Conservation (phyloP, 2,113 vertebrate species). For the Trichechus manatus region DNA sequence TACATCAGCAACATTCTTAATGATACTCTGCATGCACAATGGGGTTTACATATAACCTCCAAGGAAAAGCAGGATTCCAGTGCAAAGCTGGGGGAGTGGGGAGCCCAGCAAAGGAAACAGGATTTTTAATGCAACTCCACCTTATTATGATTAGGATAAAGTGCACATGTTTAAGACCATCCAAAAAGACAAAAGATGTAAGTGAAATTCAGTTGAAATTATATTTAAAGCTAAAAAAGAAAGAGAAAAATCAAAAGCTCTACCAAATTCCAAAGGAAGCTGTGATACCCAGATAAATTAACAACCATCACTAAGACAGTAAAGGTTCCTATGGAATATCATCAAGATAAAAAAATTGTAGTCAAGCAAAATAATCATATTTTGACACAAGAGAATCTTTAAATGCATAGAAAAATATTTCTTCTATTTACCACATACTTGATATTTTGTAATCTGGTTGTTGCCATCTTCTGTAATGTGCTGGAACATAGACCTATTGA, state of each 20-base stretch:
- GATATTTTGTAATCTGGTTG: neutral
- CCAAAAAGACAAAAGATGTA: neutral
- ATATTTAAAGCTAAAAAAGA: neutral
- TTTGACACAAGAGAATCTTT: neutral
- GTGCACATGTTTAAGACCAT: conserved; percentile 5
- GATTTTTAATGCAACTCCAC: too few relatives aligned
- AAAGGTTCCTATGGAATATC: neutral
- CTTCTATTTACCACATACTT: neutral
- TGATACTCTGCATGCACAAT: too few relatives aligned
- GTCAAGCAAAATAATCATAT: neutral
- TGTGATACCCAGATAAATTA: neutral
- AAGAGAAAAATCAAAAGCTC: neutral
- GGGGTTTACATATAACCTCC: too few relatives aligned
- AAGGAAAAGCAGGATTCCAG: too few relatives aligned
- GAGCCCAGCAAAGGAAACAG: too few relatives aligned
- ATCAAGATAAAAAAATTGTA: neutral
- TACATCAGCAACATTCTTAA: too few relatives aligned
- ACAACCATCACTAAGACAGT: neutral
- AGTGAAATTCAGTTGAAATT: accelerated
- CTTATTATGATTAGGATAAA: neutral
- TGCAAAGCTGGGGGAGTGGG: too few relatives aligned
- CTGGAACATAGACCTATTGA: neutral
- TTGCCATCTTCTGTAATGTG: neutral
- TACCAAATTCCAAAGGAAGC: neutral
- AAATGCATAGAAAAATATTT: neutral